Percentiles rank a stretch among this genome's conserved stretches.
Evolutionary conservation across 2,888 invertebrate species (phyloP).

Genomic region (Lypha dubia): DNA sequence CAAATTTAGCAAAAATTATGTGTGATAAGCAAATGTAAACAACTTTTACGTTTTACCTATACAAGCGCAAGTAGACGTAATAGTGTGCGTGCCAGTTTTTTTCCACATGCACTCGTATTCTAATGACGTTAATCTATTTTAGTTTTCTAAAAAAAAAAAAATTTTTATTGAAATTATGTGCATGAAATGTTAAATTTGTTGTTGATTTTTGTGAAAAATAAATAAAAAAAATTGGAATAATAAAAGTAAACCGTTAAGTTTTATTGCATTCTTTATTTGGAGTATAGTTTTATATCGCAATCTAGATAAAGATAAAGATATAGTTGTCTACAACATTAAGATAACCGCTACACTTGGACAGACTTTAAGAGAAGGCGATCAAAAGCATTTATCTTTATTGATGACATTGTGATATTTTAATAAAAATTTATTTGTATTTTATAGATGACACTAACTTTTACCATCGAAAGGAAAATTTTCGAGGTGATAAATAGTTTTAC

Average conservation of each 20-base stretch:
- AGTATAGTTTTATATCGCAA: not conserved
- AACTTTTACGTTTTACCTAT: constrained; percentile 38
- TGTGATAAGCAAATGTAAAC: constrained; percentile 28
- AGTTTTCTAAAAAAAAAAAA: constrained; percentile 24
- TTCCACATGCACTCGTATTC: not conserved
- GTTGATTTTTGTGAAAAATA: constrained; percentile 1
- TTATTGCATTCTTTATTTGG: constrained; percentile 7
- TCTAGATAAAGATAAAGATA: not conserved
- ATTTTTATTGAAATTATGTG: constrained; percentile 23
- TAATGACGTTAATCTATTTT: constrained; percentile 29
- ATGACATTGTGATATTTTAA: too few species aligned
- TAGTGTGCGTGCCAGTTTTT: not conserved
- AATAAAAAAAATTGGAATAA: not conserved
- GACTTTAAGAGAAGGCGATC: too few species aligned
- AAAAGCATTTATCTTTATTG: too few species aligned
- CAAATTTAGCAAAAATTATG: constrained; percentile 33
- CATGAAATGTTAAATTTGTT: constrained; percentile 23
- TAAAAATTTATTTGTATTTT: too few species aligned
- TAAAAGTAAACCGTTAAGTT: not conserved
- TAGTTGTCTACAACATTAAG: too few species aligned
- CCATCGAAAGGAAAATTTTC: too few species aligned
- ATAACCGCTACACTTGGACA: too few species aligned
- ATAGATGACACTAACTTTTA: too few species aligned
- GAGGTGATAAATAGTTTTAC: too few species aligned
- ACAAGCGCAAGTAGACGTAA: not conserved